phyloP scores from a whole-genome alignment of 2,888 invertebrate genomes.

The Parnassius smintheus region DNA sequence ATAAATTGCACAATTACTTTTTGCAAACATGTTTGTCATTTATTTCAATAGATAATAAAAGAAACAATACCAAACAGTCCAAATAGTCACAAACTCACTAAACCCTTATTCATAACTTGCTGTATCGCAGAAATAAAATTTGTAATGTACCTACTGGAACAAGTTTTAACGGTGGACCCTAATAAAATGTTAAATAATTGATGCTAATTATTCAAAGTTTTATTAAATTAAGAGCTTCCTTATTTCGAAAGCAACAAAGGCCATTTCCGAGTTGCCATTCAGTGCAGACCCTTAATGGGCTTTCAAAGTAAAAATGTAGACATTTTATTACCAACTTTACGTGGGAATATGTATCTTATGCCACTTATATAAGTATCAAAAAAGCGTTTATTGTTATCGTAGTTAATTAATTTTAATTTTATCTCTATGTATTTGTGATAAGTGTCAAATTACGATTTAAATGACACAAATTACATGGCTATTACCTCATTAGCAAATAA shows the following conservation, averaged over 20 bases:
- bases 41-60: not conserved
- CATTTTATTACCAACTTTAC: slow-evolving; percentile 5
- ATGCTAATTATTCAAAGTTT: slow-evolving; percentile 26
- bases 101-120: slow-evolving; percentile 17
- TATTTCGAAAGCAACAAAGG: slow-evolving; percentile 21
- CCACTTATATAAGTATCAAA: slow-evolving; percentile 6
- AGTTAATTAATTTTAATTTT: slow-evolving; percentile 17
- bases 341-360: slow-evolving; percentile 19
- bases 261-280: slow-evolving; percentile 20
- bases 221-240: slow-evolving; percentile 26
- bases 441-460: slow-evolving; percentile 16
- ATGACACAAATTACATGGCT: slow-evolving; percentile 12
- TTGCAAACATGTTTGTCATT: not conserved
- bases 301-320: slow-evolving; percentile 16
- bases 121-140: slow-evolving; percentile 25
- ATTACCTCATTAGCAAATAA: slow-evolving; percentile 16
- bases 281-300: slow-evolving; percentile 14
- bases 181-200: slow-evolving; percentile 28
- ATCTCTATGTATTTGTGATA: slow-evolving; percentile 18
- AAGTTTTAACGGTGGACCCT: slow-evolving; percentile 26
- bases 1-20: no score
- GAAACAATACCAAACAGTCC: not conserved
- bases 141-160: slow-evolving; percentile 7
- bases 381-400: not conserved
- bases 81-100: slow-evolving; percentile 11